Conservation (phyloP, 1,140 invertebrate genomes). For the Delia radicum region DNA sequence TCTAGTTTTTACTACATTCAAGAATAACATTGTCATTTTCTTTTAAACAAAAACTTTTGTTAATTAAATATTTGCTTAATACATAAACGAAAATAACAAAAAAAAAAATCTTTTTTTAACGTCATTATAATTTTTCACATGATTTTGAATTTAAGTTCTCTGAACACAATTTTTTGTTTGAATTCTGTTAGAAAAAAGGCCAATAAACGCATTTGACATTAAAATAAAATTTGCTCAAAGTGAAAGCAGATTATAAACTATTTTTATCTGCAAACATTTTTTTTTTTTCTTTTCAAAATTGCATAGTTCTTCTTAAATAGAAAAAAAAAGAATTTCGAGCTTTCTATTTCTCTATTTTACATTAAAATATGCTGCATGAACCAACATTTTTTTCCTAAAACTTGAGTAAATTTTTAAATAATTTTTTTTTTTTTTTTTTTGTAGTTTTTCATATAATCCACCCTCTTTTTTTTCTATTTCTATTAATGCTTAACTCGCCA, state of each 20-base stretch:
- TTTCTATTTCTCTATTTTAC: not conserved
- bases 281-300: not conserved
- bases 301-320: not conserved
- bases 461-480: not conserved
- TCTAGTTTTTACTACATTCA: too few species aligned
- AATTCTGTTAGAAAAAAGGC: not conserved
- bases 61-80: not conserved
- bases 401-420: not conserved
- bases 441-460: too few species aligned
- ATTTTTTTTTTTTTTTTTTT: too few species aligned
- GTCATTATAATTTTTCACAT: not conserved
- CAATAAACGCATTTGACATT: not conserved
- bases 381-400: not conserved
- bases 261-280: too few species aligned
- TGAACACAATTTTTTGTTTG: not conserved
- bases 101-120: not conserved
- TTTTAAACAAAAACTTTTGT: too few species aligned
- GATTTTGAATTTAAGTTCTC: not conserved
- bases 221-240: not conserved
- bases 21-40: too few species aligned
- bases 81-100: not conserved
- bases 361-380: not conserved
- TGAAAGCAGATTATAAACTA: too few species aligned
- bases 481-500: not conserved
- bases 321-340: not conserved